Conservation (phyloP, 2,888 invertebrate genomes). For the Drymonia ruficornis region DNA sequence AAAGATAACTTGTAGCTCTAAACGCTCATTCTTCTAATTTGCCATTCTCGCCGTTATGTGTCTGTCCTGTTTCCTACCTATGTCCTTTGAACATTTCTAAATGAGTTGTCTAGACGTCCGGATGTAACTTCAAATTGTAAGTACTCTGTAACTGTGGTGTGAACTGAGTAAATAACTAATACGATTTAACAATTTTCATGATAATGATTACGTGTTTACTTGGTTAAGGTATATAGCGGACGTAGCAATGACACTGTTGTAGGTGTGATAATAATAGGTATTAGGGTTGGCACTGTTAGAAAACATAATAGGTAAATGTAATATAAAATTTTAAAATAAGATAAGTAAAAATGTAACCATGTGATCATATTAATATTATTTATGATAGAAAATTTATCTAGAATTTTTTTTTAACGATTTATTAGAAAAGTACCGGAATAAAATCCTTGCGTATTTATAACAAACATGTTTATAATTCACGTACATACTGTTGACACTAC, state of each 20-base stretch:
- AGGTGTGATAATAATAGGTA: neutral
- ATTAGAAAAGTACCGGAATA: too few species aligned
- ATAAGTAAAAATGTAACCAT: too few species aligned
- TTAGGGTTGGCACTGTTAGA: neutral
- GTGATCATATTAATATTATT: too few species aligned
- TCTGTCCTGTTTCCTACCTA: constrained; percentile 16
- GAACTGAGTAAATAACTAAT: constrained; percentile 9
- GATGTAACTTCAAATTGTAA: constrained; percentile 16
- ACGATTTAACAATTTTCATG: neutral
- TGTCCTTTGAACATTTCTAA: constrained; percentile 10
- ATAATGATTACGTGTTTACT: constrained; percentile 1
- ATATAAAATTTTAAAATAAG: too few species aligned
- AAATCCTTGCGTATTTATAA: too few species aligned
- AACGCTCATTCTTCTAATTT: neutral
- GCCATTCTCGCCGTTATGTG: neutral
- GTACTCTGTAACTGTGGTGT: constrained; percentile 2
- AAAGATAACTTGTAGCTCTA: too few species aligned
- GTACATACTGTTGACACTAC: too few species aligned
- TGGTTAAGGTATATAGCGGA: neutral
- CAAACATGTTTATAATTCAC: too few species aligned
- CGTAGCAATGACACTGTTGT: constrained; percentile 3
- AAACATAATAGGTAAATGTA: neutral
- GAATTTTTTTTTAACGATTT: too few species aligned
- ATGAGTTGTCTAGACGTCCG: constrained; percentile 16
- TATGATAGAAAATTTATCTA: too few species aligned